These are phyloP conservation scores for Pipra filicauda DNA, from an alignment of 2,113 vertebrate genomes.

Conservation along the genomic window DNA sequence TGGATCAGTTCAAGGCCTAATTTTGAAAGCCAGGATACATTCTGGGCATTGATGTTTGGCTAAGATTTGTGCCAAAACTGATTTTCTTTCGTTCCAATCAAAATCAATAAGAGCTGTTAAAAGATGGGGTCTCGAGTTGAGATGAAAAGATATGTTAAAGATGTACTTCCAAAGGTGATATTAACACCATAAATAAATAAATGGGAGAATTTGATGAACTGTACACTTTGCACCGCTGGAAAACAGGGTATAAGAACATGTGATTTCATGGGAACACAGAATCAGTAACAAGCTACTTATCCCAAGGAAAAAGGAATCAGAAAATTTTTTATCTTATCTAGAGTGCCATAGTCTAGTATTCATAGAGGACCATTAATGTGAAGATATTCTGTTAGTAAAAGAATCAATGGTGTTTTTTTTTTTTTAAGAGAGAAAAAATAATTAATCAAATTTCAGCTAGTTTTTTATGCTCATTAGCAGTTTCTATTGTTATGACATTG, in stretches of 20 bases:
- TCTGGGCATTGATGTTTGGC: neutral
- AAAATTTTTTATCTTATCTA: neutral
- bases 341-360: neutral
- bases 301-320: neutral
- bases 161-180: neutral
- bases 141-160: neutral
- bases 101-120: neutral
- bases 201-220: neutral
- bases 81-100: constrained; percentile 12
- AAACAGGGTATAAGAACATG: neutral
- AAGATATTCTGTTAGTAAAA: neutral
- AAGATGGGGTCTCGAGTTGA: neutral
- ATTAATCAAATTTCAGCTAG: constrained; percentile 27
- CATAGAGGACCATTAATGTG: neutral
- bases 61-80: neutral
- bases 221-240: neutral
- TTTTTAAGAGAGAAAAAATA: constrained; percentile 11
- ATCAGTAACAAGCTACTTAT: neutral
- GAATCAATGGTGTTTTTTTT: neutral
- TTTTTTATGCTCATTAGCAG: constrained; percentile 62
- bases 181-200: neutral
- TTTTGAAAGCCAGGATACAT: neutral
- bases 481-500: constrained; percentile 45
- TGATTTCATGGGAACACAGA: neutral
- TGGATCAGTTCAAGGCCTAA: neutral